Conservation (phyloP, 2,113 vertebrate genomes). For the Otolemur garnettii region DNA sequence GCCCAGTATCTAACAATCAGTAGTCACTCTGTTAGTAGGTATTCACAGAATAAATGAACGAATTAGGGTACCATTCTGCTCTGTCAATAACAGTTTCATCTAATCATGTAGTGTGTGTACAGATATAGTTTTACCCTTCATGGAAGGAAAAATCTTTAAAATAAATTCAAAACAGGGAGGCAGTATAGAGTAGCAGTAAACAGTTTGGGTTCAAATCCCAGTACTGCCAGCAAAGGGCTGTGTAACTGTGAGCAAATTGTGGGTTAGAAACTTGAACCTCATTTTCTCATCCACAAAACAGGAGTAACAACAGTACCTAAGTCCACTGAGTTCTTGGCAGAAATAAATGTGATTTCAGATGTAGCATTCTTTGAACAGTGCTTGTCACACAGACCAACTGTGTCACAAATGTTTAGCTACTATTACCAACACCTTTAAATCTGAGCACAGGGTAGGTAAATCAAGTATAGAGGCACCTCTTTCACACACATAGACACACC, state of each 20-base stretch:
- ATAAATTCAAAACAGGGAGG: conserved; percentile 3
- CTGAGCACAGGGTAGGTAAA: neutral
- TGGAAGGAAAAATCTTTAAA: neutral
- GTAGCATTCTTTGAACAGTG: neutral
- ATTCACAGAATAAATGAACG: neutral
- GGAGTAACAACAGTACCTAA: neutral
- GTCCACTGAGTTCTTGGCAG: neutral
- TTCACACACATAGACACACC: fast-evolving
- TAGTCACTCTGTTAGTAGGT: neutral
- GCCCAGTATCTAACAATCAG: neutral
- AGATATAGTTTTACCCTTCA: neutral
- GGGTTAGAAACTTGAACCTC: neutral
- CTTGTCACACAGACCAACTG: neutral
- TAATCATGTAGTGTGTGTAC: neutral
- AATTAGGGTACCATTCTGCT: neutral
- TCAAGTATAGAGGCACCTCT: neutral
- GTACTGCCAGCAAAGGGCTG: neutral
- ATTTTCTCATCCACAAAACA: neutral
- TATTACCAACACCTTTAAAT: neutral
- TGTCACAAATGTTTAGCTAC: neutral
- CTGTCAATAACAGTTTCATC: neutral
- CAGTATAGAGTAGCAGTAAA: neutral
- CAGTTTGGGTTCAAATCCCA: neutral
- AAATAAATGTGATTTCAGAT: neutral
- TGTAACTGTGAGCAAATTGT: neutral